Evolutionary conservation across 2,797 vertebrate genomes (phyloP), one percentile per base, ranked within the genome.

Genomic region (Myotis myotis): DNA sequence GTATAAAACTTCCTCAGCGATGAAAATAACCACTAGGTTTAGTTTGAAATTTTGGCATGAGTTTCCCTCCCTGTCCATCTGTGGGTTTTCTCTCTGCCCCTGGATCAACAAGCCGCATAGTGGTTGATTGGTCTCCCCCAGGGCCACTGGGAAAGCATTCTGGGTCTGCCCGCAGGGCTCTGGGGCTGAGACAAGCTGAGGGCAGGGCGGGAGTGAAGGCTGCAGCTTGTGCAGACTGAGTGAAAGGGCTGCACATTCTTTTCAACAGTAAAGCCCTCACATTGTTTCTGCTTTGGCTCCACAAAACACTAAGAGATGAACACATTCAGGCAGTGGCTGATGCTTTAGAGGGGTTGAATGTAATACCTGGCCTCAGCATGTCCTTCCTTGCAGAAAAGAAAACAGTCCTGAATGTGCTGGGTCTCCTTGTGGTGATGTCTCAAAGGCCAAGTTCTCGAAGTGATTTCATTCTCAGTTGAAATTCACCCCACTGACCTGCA

Each of bases 11-110:
- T 87, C 72, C 85, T 60, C 82, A 71, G 78, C 72, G 92, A 96
- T 82, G 75, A 95, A 95, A 94, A 88, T 93, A 96, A 86, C 68
- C 55, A 86, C 15, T 47, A 84, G 60, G 84, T 89, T 95, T 82
- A 76, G 92, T 93, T 74, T 85, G 94, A 95, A 93, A 95, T 91
- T 79, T 57, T 76, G 74, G 82, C 94, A 72, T 38, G 33, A 38
- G 85, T 36, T 92, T 72, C 80, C 72, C 55, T 83, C 51, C 80
- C 82, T 30, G 41, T 60, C 92, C 33, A 62, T 49, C 20, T 78
- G 76, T 13, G 87, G 68, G 68, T 78, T 88, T 96, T 91, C 55
- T 70, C 89, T 93, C 68, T 75, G 82, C 68, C 81, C 57, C 81
- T 60, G n/a, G 85, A 95, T 87, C 96, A 93, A 89, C 47, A 96